These are phyloP conservation scores for Elmis aenea DNA, from an alignment of 2,888 invertebrate species.

Conservation along the genomic window DNA sequence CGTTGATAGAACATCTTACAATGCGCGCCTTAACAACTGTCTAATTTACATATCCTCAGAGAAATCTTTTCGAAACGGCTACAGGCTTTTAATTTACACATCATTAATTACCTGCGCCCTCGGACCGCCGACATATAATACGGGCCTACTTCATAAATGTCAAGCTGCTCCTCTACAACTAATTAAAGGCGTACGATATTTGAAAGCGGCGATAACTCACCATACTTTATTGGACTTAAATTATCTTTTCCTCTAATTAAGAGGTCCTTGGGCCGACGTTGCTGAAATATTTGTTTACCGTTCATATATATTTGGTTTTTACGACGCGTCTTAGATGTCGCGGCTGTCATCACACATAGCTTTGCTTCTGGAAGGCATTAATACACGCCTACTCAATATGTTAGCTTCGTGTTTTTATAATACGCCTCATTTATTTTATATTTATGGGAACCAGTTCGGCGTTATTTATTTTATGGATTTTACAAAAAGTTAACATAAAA, in stretches of 20 bases:
- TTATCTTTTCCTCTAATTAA: slow-evolving; percentile 36
- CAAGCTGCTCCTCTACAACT: slow-evolving; percentile 40
- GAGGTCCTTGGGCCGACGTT: slow-evolving; percentile 33
- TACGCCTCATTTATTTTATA: slow-evolving; percentile 43
- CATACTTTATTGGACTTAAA: slow-evolving; percentile 36
- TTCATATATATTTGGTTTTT: slow-evolving; percentile 34
- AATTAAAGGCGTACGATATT: slow-evolving; percentile 44
- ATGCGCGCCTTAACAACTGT: slow-evolving; percentile 44
- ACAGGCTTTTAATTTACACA: slow-evolving; percentile 47
- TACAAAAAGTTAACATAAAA: too few species aligned
- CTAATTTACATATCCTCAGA: slow-evolving; percentile 46
- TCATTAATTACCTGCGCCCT: slow-evolving; percentile 35
- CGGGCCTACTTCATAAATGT: slow-evolving; percentile 43
- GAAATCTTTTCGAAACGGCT: slow-evolving; percentile 44
- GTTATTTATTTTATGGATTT: slow-evolving; percentile 8
- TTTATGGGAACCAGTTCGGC: slow-evolving; percentile 36
- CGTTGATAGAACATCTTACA: slow-evolving; percentile 44
- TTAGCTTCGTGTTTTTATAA: slow-evolving; percentile 42
- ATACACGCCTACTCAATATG: slow-evolving; percentile 43
- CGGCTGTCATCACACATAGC: slow-evolving; percentile 40
- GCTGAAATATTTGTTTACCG: slow-evolving; percentile 38
- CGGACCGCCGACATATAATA: slow-evolving; percentile 33
- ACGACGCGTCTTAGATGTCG: slow-evolving; percentile 36
- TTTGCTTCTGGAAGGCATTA: slow-evolving; percentile 42
- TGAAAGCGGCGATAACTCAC: slow-evolving; percentile 39